A percentile compares a stretch with the other conserved stretches of the same genome.
Conservation (phyloP, 64 coral and sea anemone genomes). For the Pachyseris speciosa region DNA sequence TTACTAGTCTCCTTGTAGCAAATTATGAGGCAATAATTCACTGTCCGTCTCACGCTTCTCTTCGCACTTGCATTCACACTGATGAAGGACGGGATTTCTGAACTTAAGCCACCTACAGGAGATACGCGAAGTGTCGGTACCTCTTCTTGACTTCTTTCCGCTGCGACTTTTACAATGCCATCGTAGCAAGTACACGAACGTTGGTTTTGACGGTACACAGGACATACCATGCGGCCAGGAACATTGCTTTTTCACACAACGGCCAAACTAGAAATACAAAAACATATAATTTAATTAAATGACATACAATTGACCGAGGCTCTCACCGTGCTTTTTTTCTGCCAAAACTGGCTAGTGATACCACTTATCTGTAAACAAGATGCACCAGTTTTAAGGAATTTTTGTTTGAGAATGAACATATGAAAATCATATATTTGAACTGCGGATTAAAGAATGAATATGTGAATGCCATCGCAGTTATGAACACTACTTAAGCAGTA, state of each 20-base stretch:
- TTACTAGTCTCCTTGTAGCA: not conserved
- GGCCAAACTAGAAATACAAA: not conserved
- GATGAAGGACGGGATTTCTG: not conserved
- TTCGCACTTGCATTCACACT: slow-evolving; percentile 6
- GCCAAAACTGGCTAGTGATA: too few relatives aligned
- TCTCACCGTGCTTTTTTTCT: too few relatives aligned
- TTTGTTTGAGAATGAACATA: too few relatives aligned
- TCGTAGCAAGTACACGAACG: not conserved
- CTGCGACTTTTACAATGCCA: slow-evolving; percentile 9
- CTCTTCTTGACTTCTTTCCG: not conserved
- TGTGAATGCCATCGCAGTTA: too few relatives aligned
- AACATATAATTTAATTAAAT: too few relatives aligned
- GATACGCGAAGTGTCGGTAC: not conserved
- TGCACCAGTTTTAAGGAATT: too few relatives aligned
- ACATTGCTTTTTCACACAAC: slow-evolving; percentile 21
- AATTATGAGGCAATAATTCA: not conserved
- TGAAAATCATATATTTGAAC: too few relatives aligned
- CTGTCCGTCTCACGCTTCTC: not conserved
- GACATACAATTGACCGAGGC: too few relatives aligned
- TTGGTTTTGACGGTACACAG: not conserved
- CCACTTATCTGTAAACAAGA: too few relatives aligned
- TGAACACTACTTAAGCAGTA: too few relatives aligned
- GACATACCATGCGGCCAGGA: slow-evolving; percentile 41
- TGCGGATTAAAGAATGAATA: too few relatives aligned
- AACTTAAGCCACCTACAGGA: slow-evolving; percentile 9